These are phyloP conservation scores for Nomada ruficornis DNA, from an alignment of 2,888 invertebrate species.

Conservation along the genomic window DNA sequence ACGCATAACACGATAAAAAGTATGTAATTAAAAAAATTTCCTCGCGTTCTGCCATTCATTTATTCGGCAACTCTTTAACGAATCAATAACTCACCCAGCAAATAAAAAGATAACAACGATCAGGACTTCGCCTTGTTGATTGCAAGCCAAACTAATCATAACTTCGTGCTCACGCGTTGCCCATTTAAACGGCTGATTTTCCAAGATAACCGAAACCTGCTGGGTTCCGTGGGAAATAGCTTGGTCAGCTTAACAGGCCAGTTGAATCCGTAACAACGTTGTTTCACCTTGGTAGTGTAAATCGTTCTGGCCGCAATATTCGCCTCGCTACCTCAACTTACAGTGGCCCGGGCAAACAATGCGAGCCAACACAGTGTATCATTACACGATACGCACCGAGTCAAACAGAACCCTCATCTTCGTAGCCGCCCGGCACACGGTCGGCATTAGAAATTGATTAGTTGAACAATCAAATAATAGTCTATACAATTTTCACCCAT, in stretches of 20 bases:
- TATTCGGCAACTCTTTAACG: background rate
- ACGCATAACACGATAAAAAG: no score
- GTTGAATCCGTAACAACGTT: slow-evolving; percentile 27
- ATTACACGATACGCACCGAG: background rate
- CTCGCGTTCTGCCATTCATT: no score
- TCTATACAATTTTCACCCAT: slow-evolving; percentile 27
- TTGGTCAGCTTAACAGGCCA: slow-evolving; percentile 23
- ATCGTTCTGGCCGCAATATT: slow-evolving; percentile 7
- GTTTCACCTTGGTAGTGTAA: slow-evolving; percentile 20
- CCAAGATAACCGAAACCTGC: slow-evolving; percentile 16
- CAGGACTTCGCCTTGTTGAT: background rate
- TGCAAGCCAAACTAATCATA: background rate
- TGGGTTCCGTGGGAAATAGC: slow-evolving; percentile 26
- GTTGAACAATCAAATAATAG: slow-evolving; percentile 20
- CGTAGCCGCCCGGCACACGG: background rate
- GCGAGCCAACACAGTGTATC: background rate
- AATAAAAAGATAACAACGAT: background rate
- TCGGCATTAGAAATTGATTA: slow-evolving; percentile 7
- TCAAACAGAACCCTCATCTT: background rate
- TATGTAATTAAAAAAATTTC: no score
- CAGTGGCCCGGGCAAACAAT: background rate
- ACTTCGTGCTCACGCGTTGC: background rate
- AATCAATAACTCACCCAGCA: background rate
- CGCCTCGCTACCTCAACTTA: background rate
- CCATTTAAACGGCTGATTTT: slow-evolving; percentile 12